These are phyloP conservation scores for Fukomys damarensis DNA, from an alignment of 2,113 vertebrate species.

Conservation along the genomic window DNA sequence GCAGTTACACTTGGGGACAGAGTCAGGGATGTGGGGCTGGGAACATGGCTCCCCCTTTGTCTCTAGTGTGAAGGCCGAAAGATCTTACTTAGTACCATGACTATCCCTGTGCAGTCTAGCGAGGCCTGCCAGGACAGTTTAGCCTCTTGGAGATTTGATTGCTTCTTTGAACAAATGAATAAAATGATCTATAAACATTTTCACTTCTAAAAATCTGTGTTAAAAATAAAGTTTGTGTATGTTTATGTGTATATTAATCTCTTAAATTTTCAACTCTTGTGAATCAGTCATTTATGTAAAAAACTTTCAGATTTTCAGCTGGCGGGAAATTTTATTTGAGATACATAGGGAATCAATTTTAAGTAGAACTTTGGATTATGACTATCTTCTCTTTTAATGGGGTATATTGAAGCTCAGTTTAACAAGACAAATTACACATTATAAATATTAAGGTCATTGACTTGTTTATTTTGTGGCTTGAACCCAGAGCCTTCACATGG, in stretches of 20 bases:
- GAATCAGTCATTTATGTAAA: background rate
- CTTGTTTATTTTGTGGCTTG: background rate
- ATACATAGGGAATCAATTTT: background rate
- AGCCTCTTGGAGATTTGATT: background rate
- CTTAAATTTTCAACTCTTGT: background rate
- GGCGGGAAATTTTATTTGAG: background rate
- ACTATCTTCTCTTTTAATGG: background rate
- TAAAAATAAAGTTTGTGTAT: background rate
- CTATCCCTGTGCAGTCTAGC: too few relatives aligned
- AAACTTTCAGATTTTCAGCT: background rate
- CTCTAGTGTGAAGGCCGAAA: accelerated
- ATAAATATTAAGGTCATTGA: background rate
- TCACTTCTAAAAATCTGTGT: background rate
- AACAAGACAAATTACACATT: background rate
- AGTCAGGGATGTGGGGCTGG: background rate
- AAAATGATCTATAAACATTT: background rate
- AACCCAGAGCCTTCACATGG: background rate
- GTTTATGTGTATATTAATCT: background rate
- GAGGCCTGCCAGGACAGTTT: background rate
- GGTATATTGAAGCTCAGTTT: background rate
- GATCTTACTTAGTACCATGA: accelerated
- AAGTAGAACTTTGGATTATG: background rate
- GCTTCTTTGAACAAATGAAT: background rate
- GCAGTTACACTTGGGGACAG: background rate
- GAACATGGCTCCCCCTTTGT: background rate